These are phyloP conservation scores for Drosophila peninsularis DNA, from an alignment of 2,888 invertebrate genomes.

Conservation along the genomic window DNA sequence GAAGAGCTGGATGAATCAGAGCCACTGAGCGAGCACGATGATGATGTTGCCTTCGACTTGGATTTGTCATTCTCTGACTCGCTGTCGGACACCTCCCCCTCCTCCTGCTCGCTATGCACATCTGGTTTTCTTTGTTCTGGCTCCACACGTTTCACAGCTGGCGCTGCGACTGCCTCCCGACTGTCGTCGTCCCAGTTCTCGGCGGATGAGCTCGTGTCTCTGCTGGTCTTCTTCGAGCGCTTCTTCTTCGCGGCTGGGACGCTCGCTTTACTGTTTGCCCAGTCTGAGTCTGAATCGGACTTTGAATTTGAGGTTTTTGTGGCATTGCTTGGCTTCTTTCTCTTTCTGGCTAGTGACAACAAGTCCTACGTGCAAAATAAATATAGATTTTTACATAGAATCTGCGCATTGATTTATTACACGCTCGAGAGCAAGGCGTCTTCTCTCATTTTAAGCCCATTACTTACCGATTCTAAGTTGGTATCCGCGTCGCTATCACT, in stretches of 20 bases:
- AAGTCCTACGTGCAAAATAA: constrained; percentile 87
- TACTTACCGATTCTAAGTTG: constrained; percentile 93
- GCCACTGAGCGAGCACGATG: constrained; percentile 57
- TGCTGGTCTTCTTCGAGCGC: constrained; percentile 81
- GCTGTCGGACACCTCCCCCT: constrained; percentile 93
- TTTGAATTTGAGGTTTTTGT: constrained; percentile 84
- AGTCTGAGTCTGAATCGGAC: constrained; percentile 86
- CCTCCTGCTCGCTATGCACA: constrained; percentile 88
- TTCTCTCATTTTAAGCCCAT: background rate
- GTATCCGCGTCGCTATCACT: constrained; percentile 91
- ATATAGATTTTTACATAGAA: constrained; percentile 36
- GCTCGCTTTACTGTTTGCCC: constrained; percentile 83
- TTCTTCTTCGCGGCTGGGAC: constrained; percentile 83
- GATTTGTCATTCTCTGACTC: constrained; percentile 85
- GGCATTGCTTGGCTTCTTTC: constrained; percentile 86
- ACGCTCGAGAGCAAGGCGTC: constrained; percentile 11
- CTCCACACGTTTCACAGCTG: constrained; percentile 58
- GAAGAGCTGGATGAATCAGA: constrained; percentile 80
- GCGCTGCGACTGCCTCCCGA: constrained; percentile 75
- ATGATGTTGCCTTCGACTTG: constrained; percentile 40
- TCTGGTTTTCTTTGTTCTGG: constrained; percentile 68
- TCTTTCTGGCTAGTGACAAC: constrained; percentile 92
- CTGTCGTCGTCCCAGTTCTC: constrained; percentile 84
- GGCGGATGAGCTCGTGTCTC: constrained; percentile 80
- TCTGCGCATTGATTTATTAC: constrained; percentile 28